Evolutionary conservation across 2,113 vertebrate species (phyloP).

Genomic region (Australoheros scitulus): DNA sequence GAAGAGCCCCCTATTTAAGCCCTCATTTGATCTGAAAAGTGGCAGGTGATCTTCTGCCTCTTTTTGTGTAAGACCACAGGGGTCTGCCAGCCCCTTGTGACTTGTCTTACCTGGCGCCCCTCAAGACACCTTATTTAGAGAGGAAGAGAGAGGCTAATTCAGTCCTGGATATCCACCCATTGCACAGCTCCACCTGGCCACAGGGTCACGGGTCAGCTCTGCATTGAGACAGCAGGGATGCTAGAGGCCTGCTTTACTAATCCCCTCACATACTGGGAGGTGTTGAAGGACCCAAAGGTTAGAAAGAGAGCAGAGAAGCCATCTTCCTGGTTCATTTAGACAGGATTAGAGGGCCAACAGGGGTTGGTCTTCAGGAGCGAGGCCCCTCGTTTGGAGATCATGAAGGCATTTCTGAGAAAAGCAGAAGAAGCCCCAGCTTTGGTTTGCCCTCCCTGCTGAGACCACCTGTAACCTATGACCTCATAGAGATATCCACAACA

Average conservation of each 20-base stretch:
- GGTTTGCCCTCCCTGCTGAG: slow-evolving; percentile 15
- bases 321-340: slow-evolving; percentile 71
- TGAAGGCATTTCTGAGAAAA: slow-evolving; percentile 53
- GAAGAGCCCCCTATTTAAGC: slow-evolving; percentile 69
- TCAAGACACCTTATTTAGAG: slow-evolving; percentile 74
- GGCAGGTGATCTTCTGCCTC: slow-evolving; percentile 77
- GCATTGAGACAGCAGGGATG: slow-evolving; percentile 62
- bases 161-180: slow-evolving; percentile 56
- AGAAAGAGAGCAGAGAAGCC: slow-evolving; percentile 58
- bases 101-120: slow-evolving; percentile 76
- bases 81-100: slow-evolving; percentile 62
- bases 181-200: slow-evolving; percentile 70
- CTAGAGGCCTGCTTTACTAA: slow-evolving; percentile 65
- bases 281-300: slow-evolving; percentile 62
- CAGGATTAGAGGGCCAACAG: slow-evolving; percentile 73
- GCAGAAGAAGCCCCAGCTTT: slow-evolving; percentile 35
- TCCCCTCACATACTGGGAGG: slow-evolving; percentile 67
- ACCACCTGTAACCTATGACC: slow-evolving; percentile 48
- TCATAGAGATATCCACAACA: neutral
- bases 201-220: slow-evolving; percentile 66
- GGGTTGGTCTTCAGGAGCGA: slow-evolving; percentile 41
- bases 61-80: slow-evolving; percentile 75
- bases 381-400: slow-evolving; percentile 52
- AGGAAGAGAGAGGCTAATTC: slow-evolving; percentile 58
- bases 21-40: slow-evolving; percentile 78